phyloP scores from a whole-genome alignment of 2,113 vertebrate species.

The Scartelaos histophorus region DNA sequence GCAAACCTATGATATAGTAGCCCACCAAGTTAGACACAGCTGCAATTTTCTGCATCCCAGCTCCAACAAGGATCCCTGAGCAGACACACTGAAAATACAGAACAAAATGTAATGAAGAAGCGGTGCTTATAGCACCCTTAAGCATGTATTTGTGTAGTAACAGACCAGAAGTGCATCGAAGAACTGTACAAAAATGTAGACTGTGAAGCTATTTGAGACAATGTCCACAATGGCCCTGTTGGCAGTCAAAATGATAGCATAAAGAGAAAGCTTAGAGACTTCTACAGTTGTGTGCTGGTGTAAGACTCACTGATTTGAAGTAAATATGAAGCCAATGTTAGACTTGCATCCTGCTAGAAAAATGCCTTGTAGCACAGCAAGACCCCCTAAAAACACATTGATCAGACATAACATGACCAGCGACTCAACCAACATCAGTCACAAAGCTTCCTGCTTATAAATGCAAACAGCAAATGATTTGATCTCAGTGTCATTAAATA shows the following conservation, averaged over 20 bases:
- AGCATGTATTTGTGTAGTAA: neutral
- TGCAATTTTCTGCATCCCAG: constrained; percentile 86
- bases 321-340: constrained; percentile 82
- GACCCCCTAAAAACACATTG: constrained; percentile 59
- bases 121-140: neutral
- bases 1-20: constrained; percentile 83
- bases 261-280: neutral
- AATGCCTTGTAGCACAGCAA: constrained; percentile 75
- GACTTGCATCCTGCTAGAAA: constrained; percentile 72
- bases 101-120: neutral
- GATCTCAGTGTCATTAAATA: too few relatives aligned
- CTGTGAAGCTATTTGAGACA: constrained; percentile 60
- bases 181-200: constrained; percentile 71
- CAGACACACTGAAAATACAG: constrained; percentile 76
- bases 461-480: too few relatives aligned
- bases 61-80: constrained; percentile 82
- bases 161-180: constrained; percentile 75
- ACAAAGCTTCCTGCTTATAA: too few relatives aligned
- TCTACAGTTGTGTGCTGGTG: constrained; percentile 1
- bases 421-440: neutral
- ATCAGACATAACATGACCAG: neutral
- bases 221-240: constrained; percentile 67
- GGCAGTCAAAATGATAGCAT: constrained; percentile 12
- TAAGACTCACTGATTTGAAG: constrained; percentile 81
- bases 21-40: constrained; percentile 78